Evolutionary conservation across 2,113 vertebrate genomes (phyloP).

Genomic region (Protobothrops flavoviridis): DNA sequence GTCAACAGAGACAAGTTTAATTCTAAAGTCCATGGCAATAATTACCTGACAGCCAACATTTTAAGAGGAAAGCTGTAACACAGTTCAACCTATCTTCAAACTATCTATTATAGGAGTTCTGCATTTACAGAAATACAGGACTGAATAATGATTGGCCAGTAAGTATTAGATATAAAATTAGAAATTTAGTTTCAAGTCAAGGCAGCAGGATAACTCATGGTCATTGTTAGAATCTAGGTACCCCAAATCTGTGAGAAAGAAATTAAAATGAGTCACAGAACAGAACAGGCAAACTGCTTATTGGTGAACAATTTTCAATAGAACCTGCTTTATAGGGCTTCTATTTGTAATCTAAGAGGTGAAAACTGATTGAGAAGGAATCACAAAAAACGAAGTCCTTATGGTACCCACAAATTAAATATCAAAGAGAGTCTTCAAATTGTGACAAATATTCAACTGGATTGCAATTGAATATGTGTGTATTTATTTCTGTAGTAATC

Average conservation of each 20-base stretch:
- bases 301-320: not conserved
- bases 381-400: not conserved
- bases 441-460: not conserved
- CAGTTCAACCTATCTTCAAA: not conserved
- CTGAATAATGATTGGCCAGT: not conserved
- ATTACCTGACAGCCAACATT: not conserved
- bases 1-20: not conserved
- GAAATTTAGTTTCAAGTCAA: not conserved
- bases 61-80: not conserved
- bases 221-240: not conserved
- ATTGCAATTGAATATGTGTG: not conserved
- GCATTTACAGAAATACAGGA: not conserved
- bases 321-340: not conserved
- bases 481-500: not conserved
- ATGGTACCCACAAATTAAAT: not conserved
- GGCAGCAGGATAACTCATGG: not conserved
- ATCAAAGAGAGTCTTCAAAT: not conserved
- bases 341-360: not conserved
- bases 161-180: not conserved
- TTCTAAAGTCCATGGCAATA: not conserved
- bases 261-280: not conserved
- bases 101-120: not conserved
- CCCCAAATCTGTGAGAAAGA: not conserved
- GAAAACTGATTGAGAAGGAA: not conserved
- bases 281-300: not conserved